A percentile compares a stretch with the other conserved stretches of the same genome.
Conservation (phyloP, 2,797 vertebrate species). For the Scolopax bukidnonensis region DNA sequence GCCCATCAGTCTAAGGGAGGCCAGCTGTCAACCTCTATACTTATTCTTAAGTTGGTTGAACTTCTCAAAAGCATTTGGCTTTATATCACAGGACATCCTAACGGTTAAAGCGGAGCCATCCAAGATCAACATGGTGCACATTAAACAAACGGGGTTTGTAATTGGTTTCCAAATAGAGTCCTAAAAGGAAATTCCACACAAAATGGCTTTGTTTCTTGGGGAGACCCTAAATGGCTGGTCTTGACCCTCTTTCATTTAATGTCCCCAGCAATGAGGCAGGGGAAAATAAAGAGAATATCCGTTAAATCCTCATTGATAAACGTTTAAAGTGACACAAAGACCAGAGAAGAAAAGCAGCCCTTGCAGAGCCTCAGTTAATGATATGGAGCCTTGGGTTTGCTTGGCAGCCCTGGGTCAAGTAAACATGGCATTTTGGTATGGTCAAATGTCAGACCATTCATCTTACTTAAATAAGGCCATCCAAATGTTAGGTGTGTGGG, state of each 20-base stretch:
- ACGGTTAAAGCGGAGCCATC: not conserved
- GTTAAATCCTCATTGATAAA: not conserved
- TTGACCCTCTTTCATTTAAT: not conserved
- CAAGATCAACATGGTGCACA: not conserved
- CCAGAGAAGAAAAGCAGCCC: not conserved
- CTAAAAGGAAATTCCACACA: not conserved
- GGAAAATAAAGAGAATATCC: not conserved
- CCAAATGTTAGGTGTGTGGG: not conserved
- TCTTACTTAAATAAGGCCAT: not conserved
- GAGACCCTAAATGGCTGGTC: not conserved
- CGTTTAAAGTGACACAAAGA: not conserved
- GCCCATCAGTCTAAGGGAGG: not conserved
- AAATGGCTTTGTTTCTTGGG: not conserved
- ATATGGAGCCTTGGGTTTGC: fast-evolving
- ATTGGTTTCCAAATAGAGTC: not conserved
- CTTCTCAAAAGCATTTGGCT: not conserved
- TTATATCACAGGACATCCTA: not conserved
- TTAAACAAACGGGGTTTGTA: not conserved
- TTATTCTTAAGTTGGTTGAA: not conserved
- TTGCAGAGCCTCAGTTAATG: not conserved
- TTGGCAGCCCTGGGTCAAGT: not conserved
- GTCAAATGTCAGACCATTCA: not conserved
- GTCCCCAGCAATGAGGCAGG: not conserved
- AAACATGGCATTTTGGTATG: fast-evolving
- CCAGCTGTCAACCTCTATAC: not conserved